Percentiles rank a stretch among this genome's conserved stretches.
These are phyloP conservation scores for Microtus ochrogaster DNA, from an alignment of 2,113 vertebrate genomes.

Conservation along the genomic window DNA sequence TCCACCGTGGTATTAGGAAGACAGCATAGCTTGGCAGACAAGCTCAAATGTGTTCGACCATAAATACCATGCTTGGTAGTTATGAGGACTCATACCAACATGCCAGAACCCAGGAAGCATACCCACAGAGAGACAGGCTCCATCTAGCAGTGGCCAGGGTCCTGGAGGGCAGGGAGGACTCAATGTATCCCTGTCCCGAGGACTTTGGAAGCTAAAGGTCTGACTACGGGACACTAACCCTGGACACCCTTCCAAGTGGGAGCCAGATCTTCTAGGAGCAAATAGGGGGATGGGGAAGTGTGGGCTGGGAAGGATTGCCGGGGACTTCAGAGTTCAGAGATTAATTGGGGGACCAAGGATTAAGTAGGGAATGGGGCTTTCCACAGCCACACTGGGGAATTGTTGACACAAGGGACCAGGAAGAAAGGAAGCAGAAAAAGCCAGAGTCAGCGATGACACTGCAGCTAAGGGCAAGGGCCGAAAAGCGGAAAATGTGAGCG, in stretches of 20 bases:
- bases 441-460: conserved; percentile 42
- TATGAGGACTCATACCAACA: neutral
- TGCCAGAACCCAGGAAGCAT: neutral
- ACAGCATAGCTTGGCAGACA: neutral
- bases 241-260: neutral
- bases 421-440: neutral
- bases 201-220: neutral
- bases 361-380: neutral
- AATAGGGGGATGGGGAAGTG: neutral
- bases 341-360: neutral
- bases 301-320: neutral
- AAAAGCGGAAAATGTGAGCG: conserved; percentile 20
- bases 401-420: neutral
- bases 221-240: neutral
- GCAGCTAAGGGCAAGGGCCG: neutral
- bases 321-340: neutral
- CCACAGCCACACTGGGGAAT: neutral
- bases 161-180: neutral
- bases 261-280: neutral
- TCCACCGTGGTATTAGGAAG: neutral
- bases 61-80: neutral
- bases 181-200: neutral
- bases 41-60: neutral
- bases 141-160: neutral
- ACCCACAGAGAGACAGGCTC: neutral